Evolutionary conservation across 2,797 vertebrate species (phyloP), one percentile per base, ranked within the genome.

Genomic region (Poeciliopsis presidionis): DNA sequence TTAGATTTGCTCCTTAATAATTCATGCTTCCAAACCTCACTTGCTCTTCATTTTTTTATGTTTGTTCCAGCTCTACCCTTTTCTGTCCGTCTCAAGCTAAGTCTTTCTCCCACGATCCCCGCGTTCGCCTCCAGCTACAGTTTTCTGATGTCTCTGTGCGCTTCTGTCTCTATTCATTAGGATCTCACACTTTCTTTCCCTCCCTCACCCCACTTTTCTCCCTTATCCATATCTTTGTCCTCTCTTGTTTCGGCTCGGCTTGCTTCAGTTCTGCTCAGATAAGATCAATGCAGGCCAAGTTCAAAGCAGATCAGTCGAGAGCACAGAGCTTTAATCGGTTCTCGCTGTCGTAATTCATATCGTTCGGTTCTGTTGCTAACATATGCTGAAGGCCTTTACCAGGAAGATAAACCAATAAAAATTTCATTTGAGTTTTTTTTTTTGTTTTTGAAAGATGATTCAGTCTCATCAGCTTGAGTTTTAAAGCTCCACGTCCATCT

Each of bases 1-100:
- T 91, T 90, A 93, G 90, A 93, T 89, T 90, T 81, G 55, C 71
- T 59, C 7, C 16, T 94, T 90, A 95, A 92, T 94, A 91, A 92
- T 94, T 77, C 83, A 95, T 93, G 90, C 55, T 88, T 88, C 47
- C 59, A 85, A 88, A 91, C 84, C 88, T 84, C 45, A 6, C 76
- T 86, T 46, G 33, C 82, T 67, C 73, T 86, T 87, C 77, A 84
- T 90, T 92, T 87, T 87, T 86, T 86, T 74, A 86, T 82, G 84
- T 71, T 67, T 72, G 74, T 63, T 74, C 73, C 28, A 28, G 78
- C 71, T 81, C 59, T 71, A 55, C 76, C 70, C 14, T 22, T 74
- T 7, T 59, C 39, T 65, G 59, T 65, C 30, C 71, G 49, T 74
- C 76, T 69, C 47, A 61, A 25, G 59, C 71, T 22, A 70, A 45